Base-by-base conservation (phyloP, 2,113 vertebrate genomes). In the Cranoglanis bouderius region DNA sequence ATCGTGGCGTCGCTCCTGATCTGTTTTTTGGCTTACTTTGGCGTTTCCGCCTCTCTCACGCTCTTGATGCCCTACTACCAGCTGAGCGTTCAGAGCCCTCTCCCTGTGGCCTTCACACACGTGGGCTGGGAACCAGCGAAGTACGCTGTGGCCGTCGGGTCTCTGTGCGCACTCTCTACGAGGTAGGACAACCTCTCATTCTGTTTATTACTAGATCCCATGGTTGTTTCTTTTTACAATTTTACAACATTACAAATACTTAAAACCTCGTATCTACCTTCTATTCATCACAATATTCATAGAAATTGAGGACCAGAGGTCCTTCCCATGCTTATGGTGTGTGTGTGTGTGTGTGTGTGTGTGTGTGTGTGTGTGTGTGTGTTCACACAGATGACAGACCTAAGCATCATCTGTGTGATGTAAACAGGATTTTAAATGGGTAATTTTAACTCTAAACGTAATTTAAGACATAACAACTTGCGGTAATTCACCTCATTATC, bases 41-140 rank as follows among this genome's bases (percentile, higher is more conserved):
- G 96, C 0, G 97, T 97, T 55, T 97, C 97, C 2, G 96, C 97
- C 0, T 94, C 97, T 26, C 95, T 97, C 81, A 97, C 97, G 0
- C 94, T 97, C 65, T 96, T 97, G 97, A 97, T 97, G 90, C 97
- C 97, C 61, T 97, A 97, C 91, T 97, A 95, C 90, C 82, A 87
- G 78, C 93, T 97, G 91, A 93, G 93, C 65, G 90, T 94, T 38
- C 90, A 94, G 18, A 97, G 97, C 85, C 96, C 97, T 7, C 92
- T 97, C 74, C 97, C 97, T 0, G 95, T 94, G 55, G 97, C 97
- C 32, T 97, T 97, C 93, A 91, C 93, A 57, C 67, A 93, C 0
- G 94, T 96, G 43, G 94, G 93, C 21, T 97, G 97, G 97, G 95
- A 93, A 32, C 95, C 97, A 0, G 97, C 97, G 35, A 96, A 95